Percentiles rank a stretch among this genome's conserved stretches.
phyloP scores from a whole-genome alignment of 2,113 vertebrate genomes.

The Anguilla rostrata region DNA sequence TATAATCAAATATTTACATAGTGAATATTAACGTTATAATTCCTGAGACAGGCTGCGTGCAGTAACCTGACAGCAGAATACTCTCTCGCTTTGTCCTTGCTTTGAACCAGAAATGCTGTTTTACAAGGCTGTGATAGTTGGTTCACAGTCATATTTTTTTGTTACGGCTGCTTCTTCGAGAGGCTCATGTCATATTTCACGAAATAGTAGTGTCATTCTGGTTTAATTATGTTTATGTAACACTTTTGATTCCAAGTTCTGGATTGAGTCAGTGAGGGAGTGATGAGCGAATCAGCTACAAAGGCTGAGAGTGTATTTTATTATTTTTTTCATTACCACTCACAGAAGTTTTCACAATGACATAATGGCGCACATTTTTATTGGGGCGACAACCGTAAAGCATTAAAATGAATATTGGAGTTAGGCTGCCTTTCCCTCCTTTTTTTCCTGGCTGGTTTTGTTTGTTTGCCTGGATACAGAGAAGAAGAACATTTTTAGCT shows the following conservation, averaged over 20 bases:
- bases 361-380: conserved; percentile 55
- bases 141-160: background rate
- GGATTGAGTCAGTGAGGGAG: background rate
- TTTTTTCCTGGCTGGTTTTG: conserved; percentile 16
- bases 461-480: conserved; percentile 29
- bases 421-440: conserved; percentile 27
- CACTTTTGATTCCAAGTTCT: conserved; percentile 8
- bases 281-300: conserved; percentile 30
- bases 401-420: conserved; percentile 29
- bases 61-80: no score
- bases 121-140: background rate
- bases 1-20: no score
- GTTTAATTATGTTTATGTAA: background rate
- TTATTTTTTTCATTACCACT: conserved; percentile 32
- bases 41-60: no score
- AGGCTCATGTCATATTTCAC: background rate
- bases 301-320: conserved; percentile 23
- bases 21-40: no score
- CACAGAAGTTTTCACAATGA: conserved; percentile 43
- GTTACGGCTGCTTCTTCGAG: background rate
- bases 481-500: conserved; percentile 15
- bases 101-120: background rate
- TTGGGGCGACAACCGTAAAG: conserved; percentile 42
- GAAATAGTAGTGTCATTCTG: background rate
- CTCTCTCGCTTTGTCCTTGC: background rate